phyloP scores from a whole-genome alignment of 2,113 vertebrate genomes.

The Crocuta crocuta region DNA sequence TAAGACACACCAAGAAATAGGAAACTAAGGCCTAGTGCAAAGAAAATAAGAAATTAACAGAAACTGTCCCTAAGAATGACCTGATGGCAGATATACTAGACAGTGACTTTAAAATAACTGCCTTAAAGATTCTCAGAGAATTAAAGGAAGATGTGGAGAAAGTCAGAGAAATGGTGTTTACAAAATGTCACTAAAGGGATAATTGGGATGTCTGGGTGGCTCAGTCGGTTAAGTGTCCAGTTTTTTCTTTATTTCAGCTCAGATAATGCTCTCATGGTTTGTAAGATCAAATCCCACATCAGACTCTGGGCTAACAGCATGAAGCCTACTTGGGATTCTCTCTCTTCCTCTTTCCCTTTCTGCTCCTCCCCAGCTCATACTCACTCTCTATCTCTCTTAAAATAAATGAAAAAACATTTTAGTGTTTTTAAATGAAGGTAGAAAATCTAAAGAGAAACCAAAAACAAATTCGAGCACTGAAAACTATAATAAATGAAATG shows the following conservation, averaged over 20 bases:
- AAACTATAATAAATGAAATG: not conserved
- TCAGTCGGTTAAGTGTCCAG: too few species aligned
- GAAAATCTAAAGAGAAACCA: not conserved
- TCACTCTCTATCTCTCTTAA: too few species aligned
- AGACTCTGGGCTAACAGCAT: too few species aligned
- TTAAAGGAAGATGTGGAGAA: not conserved
- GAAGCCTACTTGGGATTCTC: too few species aligned
- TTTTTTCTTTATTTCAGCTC: too few species aligned
- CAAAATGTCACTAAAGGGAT: not conserved
- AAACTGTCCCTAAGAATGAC: not conserved
- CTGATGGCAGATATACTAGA: not conserved
- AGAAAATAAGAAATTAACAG: not conserved
- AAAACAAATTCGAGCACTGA: not conserved
- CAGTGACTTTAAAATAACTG: not conserved
- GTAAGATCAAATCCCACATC: too few species aligned
- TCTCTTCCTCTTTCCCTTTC: too few species aligned
- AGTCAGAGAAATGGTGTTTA: not conserved
- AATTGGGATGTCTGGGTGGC: too few species aligned
- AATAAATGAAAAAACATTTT: too few species aligned
- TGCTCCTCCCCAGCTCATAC: too few species aligned
- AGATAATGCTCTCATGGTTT: too few species aligned
- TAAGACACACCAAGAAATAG: not conserved
- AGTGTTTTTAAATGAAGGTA: too few species aligned
- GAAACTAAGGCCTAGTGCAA: not conserved
- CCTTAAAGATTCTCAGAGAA: not conserved